A percentile compares a stretch with the other conserved stretches of the same genome.
phyloP scores from a whole-genome alignment of 1,140 invertebrate genomes.

The Ridgeia piscesae region DNA sequence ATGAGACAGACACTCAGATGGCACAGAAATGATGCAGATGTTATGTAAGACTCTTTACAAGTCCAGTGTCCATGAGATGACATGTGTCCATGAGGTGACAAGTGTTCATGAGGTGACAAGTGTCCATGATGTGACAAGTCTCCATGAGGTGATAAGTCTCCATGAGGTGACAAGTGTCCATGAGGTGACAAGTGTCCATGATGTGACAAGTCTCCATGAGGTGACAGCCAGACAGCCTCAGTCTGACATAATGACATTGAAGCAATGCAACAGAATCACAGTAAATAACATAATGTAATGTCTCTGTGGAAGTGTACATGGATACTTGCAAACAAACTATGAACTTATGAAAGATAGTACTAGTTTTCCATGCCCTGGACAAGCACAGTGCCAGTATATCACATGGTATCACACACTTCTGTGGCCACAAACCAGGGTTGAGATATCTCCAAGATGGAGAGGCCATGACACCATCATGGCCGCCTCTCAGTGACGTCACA shows the following conservation, averaged over 20 bases:
- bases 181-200: too few species aligned
- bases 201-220: not conserved
- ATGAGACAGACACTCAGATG: too few species aligned
- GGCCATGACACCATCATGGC: not conserved
- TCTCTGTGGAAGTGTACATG: not conserved
- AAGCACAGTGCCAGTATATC: not conserved
- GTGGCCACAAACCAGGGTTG: not conserved
- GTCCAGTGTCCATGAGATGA: too few species aligned
- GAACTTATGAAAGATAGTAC: not conserved
- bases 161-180: too few species aligned
- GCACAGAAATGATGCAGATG: too few species aligned
- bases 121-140: too few species aligned
- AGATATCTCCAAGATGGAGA: not conserved
- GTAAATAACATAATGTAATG: not conserved
- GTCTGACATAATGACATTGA: not conserved
- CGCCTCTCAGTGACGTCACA: not conserved
- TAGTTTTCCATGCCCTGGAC: constrained; percentile 4
- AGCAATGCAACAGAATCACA: not conserved
- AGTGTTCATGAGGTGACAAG: too few species aligned
- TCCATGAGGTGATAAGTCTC: too few species aligned
- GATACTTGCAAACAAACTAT: not conserved
- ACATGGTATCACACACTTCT: not conserved
- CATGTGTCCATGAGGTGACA: too few species aligned
- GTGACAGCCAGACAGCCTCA: constrained; percentile 6
- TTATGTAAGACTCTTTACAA: too few species aligned